phyloP scores from a whole-genome alignment of 2,113 vertebrate species.

The Oenanthe oenanthe region DNA sequence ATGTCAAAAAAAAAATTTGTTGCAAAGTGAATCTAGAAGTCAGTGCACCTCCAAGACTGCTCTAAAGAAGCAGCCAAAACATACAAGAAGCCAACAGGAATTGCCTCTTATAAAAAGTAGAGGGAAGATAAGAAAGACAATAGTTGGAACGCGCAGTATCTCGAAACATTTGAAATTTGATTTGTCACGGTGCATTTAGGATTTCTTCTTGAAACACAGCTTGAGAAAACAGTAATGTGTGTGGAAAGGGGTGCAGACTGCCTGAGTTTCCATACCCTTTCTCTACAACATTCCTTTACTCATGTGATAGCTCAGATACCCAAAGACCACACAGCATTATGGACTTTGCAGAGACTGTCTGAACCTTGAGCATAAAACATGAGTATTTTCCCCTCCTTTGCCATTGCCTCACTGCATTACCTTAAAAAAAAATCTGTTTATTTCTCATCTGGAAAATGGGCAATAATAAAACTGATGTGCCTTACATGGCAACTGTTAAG shows the following conservation, averaged over 20 bases:
- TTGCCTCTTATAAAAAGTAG: background rate
- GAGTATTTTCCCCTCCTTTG: background rate
- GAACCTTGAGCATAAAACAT: background rate
- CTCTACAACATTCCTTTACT: background rate
- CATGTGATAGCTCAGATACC: background rate
- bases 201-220: background rate
- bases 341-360: background rate
- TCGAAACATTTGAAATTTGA: background rate
- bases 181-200: background rate
- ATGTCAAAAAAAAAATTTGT: background rate
- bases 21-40: background rate
- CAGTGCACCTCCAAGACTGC: background rate
- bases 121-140: background rate
- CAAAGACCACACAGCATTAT: background rate
- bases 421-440: background rate
- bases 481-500: background rate
- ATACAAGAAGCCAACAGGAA: background rate
- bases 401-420: background rate
- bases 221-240: background rate
- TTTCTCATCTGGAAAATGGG: background rate
- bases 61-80: background rate
- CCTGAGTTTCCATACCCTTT: background rate
- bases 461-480: constrained; percentile 4
- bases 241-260: background rate
- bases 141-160: background rate